Evolutionary conservation across 53 echinoderm and acorn worm genomes (phyloP), one percentile per base, ranked within the genome.

Genomic region (Holothuria scabra): DNA sequence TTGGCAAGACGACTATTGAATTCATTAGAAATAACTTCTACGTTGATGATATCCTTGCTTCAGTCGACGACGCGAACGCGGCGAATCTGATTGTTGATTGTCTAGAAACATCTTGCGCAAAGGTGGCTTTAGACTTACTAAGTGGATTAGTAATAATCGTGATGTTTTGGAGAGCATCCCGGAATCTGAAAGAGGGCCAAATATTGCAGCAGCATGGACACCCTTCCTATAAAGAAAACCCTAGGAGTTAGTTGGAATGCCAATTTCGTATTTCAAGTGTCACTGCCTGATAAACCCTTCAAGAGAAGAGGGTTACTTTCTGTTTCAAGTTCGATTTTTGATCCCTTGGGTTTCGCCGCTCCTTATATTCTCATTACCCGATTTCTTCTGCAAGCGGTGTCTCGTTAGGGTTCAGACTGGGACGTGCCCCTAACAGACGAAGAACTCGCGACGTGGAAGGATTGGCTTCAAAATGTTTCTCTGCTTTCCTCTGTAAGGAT

Each of bases 211-310:
- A n/a, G 76, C 56, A 52, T 91, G 25, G 87, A 88, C 3, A 41
- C 76, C 10, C 35, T 85, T 21, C 92, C 89, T 9, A 52, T 75
- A 20, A 89, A 92, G 71, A 82, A 89, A 10, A 92, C 92, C 72
- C 83, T 92, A 7, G 85, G 90, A 46, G 88, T 90, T n/a, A 37
- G 52, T 58, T 93, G 93, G 93, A 62, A 82, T 80, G 85, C 81
- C 84, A 86, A 67, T 22, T 84, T 86, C 32, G 81, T 89, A 31
- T 94, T 86, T 58, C 84, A 86, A 26, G 79, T 84, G 5, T 65
- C 44, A 0, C 28, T 84, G n/a, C n/a, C n/a, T n/a, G n/a, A n/a
- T n/a, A n/a, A n/a, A n/a, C n/a, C n/a, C n/a, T n/a, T n/a, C n/a
- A n/a, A n/a, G n/a, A n/a, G n/a, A n/a, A n/a, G n/a, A n/a, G n/a